These are phyloP conservation scores for Fukomys damarensis DNA, from an alignment of 2,113 vertebrate species.

Conservation along the genomic window DNA sequence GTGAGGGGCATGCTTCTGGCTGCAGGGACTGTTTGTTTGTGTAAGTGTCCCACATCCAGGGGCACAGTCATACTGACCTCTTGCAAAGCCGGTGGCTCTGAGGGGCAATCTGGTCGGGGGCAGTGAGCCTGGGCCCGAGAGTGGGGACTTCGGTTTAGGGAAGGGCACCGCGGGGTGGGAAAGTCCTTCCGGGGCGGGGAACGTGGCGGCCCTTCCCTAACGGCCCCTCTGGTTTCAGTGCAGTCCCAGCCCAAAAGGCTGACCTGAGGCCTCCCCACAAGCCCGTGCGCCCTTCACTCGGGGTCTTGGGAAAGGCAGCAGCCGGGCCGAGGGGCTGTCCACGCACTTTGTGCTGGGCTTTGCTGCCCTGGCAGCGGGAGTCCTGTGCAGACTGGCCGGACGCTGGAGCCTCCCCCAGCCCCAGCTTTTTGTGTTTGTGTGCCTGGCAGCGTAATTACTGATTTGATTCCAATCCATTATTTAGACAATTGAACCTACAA, in stretches of 20 bases:
- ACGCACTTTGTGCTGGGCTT: background rate
- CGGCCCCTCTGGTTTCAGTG: background rate
- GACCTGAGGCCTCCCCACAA: background rate
- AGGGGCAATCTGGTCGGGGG: background rate
- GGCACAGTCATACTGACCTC: background rate
- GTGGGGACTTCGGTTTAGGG: background rate
- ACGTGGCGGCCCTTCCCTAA: background rate
- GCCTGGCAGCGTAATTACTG: slow-evolving; percentile 82
- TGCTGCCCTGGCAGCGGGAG: slow-evolving; percentile 1
- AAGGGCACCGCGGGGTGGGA: background rate
- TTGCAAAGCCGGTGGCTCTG: background rate
- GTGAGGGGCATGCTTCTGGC: background rate
- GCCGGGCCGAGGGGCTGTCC: background rate
- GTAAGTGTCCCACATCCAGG: background rate
- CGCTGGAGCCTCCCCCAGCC: slow-evolving; percentile 59
- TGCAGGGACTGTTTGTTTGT: background rate
- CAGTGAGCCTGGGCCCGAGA: background rate
- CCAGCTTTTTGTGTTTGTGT: slow-evolving; percentile 70
- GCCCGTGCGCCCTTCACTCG: background rate
- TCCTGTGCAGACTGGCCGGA: slow-evolving; percentile 41
- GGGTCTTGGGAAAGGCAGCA: background rate
- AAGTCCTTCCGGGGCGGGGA: slow-evolving; percentile 67
- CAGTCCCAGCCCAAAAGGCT: background rate
- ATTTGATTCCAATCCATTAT: slow-evolving; percentile 85
- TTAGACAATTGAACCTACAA: slow-evolving; percentile 85